phyloP scores from a whole-genome alignment of 2,797 vertebrate genomes.

The Haliaeetus albicilla region DNA sequence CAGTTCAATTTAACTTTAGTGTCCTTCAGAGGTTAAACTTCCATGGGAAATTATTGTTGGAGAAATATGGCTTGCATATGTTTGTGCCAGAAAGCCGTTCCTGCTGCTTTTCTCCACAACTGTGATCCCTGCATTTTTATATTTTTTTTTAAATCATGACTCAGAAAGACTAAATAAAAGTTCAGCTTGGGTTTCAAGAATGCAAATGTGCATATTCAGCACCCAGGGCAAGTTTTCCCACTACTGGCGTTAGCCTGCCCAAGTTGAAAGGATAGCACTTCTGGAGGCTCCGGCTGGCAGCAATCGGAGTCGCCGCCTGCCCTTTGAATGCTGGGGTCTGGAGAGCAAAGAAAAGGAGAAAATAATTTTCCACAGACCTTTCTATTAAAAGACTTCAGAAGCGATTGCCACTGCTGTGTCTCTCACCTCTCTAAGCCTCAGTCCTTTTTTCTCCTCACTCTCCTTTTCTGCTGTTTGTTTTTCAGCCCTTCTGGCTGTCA shows the following conservation, averaged over 20 bases:
- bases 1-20: background rate
- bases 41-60: background rate
- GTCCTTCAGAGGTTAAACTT: constrained; percentile 31
- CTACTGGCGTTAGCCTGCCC: background rate
- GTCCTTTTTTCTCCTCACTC: background rate
- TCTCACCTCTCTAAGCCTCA: background rate
- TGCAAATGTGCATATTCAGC: background rate
- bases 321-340: background rate
- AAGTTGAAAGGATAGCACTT: background rate
- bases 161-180: constrained; percentile 33
- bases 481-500: background rate
- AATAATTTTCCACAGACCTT: background rate
- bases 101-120: background rate
- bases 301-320: rapidly evolving
- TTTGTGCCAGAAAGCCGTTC: constrained; percentile 9
- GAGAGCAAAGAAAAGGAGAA: background rate
- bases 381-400: background rate
- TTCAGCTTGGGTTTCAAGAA: constrained; percentile 37
- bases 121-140: background rate
- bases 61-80: constrained; percentile 28
- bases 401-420: background rate
- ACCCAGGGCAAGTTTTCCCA: background rate
- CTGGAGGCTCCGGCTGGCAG: background rate
- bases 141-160: background rate
- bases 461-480: background rate